phyloP scores from a whole-genome alignment of 2,888 invertebrate species.

The Serripes groenlandicus region DNA sequence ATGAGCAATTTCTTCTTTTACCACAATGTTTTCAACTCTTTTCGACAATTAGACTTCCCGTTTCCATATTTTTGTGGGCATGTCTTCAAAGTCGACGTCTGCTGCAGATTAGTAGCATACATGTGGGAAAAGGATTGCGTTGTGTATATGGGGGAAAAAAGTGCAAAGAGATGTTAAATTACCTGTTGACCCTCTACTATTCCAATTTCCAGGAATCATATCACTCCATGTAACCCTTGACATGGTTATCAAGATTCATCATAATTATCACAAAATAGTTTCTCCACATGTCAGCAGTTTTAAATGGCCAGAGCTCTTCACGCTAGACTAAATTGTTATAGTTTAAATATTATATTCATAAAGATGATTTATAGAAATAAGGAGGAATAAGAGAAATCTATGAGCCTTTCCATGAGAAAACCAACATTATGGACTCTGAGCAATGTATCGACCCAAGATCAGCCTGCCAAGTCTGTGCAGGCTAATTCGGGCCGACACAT shows the following conservation, averaged over 20 bases:
- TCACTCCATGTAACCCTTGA: conserved; percentile 31
- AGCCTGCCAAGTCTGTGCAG: too few species aligned
- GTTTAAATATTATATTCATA: background rate
- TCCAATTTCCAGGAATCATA: conserved; percentile 18
- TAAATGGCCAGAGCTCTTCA: background rate
- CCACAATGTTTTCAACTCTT: too few species aligned
- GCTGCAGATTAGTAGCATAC: too few species aligned
- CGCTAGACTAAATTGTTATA: background rate
- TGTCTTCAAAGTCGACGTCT: too few species aligned
- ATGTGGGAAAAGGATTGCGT: too few species aligned
- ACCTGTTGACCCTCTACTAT: background rate
- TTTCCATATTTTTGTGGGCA: too few species aligned
- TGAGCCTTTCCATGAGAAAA: background rate
- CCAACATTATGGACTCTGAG: too few species aligned
- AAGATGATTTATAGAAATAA: background rate
- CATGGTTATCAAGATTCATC: conserved; percentile 1
- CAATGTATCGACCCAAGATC: too few species aligned
- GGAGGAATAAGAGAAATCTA: background rate
- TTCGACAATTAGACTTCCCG: too few species aligned
- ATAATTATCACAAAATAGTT: background rate
- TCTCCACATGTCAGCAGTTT: background rate
- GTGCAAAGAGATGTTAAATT: background rate
- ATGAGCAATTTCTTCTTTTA: too few species aligned
- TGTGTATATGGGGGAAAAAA: too few species aligned
- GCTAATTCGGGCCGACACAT: too few species aligned